phyloP scores from a whole-genome alignment of 2,113 vertebrate genomes.

The Bothrops jararaca region DNA sequence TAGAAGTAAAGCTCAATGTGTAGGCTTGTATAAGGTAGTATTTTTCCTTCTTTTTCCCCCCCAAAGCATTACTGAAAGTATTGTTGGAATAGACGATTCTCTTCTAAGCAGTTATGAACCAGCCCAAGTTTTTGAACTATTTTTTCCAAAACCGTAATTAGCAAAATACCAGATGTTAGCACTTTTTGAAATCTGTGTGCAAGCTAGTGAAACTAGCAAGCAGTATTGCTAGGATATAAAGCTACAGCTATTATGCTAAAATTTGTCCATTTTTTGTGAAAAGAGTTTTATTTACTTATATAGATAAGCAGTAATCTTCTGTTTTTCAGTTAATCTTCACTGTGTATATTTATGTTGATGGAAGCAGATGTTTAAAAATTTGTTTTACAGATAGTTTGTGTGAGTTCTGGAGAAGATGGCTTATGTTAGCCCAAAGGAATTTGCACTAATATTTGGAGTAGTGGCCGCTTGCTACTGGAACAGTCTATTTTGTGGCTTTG shows the following conservation, averaged over 20 bases:
- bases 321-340: background rate
- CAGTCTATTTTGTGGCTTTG: slow-evolving; percentile 92
- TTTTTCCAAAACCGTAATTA: background rate
- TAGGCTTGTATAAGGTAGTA: background rate
- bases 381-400: slow-evolving; percentile 62
- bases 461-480: slow-evolving; percentile 95
- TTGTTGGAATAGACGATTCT: background rate
- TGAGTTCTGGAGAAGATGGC: slow-evolving; percentile 81
- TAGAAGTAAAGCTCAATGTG: background rate
- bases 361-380: background rate
- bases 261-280: background rate
- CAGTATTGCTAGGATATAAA: background rate
- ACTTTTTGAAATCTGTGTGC: background rate
- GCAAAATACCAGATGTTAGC: background rate
- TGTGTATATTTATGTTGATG: background rate
- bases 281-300: background rate
- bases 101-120: background rate
- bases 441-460: slow-evolving; percentile 82
- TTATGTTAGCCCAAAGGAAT: slow-evolving; percentile 85
- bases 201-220: background rate
- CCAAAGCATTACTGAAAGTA: background rate
- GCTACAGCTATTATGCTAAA: background rate
- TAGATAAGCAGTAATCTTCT: background rate
- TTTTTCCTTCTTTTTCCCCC: background rate
- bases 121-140: background rate